A percentile compares a stretch with the other conserved stretches of the same genome.
These are phyloP conservation scores for Kryptolebias ocellatus DNA, from an alignment of 2,797 vertebrate genomes.

Conservation along the genomic window DNA sequence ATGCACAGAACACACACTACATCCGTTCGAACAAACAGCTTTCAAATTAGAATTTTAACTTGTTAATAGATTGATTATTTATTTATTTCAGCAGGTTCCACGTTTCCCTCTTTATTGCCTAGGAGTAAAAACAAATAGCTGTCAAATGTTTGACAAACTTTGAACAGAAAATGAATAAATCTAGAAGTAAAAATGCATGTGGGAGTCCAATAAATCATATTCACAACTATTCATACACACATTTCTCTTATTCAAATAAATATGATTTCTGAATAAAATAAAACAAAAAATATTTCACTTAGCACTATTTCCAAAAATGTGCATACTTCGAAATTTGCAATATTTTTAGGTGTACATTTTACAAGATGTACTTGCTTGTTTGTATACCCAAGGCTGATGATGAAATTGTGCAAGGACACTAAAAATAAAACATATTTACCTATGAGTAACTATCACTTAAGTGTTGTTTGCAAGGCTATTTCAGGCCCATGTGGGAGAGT, in stretches of 20 bases:
- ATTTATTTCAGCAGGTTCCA: too few species aligned
- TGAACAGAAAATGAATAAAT: too few species aligned
- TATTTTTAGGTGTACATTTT: neutral
- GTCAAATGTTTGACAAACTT: too few species aligned
- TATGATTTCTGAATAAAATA: neutral
- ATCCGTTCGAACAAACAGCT: neutral
- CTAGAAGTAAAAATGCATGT: neutral
- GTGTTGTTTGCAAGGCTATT: conserved; percentile 17
- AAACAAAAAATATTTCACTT: neutral
- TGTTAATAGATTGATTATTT: neutral
- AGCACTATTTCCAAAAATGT: too few species aligned
- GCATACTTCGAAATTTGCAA: neutral
- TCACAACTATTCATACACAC: neutral
- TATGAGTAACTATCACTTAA: conserved; percentile 1
- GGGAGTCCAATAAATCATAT: neutral
- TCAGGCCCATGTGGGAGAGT: conserved; percentile 11
- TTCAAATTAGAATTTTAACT: neutral
- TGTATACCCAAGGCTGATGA: conserved; percentile 6
- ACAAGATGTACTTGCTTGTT: conserved; percentile 5
- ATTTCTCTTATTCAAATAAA: neutral
- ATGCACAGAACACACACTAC: too few species aligned
- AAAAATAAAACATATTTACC: conserved; percentile 7
- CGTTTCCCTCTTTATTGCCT: neutral
- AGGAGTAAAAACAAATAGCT: too few species aligned
- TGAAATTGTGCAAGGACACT: conserved; percentile 2